phyloP scores from a whole-genome alignment of 2,113 vertebrate species.

The Chroicocephalus ridibundus region DNA sequence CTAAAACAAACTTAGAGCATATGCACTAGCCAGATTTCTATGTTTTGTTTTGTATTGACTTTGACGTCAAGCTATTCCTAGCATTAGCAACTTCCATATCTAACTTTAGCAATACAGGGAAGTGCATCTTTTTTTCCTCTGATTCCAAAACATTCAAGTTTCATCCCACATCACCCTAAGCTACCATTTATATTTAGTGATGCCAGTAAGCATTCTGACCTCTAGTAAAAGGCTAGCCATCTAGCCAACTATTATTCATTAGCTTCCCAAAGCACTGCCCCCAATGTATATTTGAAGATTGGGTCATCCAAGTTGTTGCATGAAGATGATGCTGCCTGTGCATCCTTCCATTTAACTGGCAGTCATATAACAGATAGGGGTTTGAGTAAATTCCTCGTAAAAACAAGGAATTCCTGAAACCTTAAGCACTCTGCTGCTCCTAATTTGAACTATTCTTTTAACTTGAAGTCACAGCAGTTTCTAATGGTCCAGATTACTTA shows the following conservation, averaged over 20 bases:
- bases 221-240: neutral
- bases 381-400: neutral
- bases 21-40: neutral
- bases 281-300: rapidly evolving
- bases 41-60: neutral
- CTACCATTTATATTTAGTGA: neutral
- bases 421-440: neutral
- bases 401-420: neutral
- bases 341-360: neutral
- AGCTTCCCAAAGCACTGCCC: neutral
- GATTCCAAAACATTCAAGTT: neutral
- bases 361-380: neutral
- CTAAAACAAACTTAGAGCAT: neutral
- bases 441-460: neutral
- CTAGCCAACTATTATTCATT: neutral
- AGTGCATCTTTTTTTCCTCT: no score
- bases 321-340: neutral
- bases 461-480: neutral
- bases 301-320: neutral
- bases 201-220: neutral
- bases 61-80: neutral
- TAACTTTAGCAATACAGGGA: neutral
- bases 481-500: neutral
- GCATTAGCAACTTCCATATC: neutral
- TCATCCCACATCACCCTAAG: neutral